Percentiles rank a stretch among this genome's conserved stretches.
Conservation (phyloP, 1,140 invertebrate species). For the Matsumurasca onukii region DNA sequence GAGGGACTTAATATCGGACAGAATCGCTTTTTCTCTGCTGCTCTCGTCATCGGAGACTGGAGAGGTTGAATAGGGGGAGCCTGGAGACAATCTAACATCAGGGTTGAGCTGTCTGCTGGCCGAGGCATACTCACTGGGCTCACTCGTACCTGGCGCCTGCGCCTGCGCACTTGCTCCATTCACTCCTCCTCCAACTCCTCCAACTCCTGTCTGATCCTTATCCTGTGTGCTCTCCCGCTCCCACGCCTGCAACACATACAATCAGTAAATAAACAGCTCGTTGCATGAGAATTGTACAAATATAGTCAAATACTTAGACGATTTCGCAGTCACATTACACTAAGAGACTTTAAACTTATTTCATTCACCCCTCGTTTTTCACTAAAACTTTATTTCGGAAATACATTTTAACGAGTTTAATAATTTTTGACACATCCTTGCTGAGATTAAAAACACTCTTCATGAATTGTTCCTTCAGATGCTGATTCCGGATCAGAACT, state of each 20-base stretch:
- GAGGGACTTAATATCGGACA: conserved; percentile 18
- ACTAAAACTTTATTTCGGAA: too few species aligned
- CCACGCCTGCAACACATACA: background rate
- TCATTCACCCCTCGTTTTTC: too few species aligned
- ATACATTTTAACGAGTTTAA: too few species aligned
- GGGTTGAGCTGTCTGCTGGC: conserved; percentile 19
- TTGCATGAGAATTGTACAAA: too few species aligned
- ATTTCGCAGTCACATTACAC: too few species aligned
- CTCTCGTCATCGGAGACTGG: conserved; percentile 26
- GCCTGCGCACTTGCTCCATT: background rate
- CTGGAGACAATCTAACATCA: conserved; percentile 34
- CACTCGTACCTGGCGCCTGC: background rate
- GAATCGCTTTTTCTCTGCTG: conserved; percentile 25
- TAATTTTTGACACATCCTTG: too few species aligned
- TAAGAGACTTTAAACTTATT: too few species aligned
- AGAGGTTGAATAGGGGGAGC: conserved; percentile 32
- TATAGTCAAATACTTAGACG: too few species aligned
- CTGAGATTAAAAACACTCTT: too few species aligned
- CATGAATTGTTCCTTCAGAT: too few species aligned
- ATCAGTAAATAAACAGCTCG: too few species aligned
- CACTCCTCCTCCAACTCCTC: background rate
- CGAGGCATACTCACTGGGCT: conserved; percentile 11
- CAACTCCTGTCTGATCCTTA: background rate
- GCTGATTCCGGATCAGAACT: too few species aligned
- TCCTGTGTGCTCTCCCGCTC: background rate